Conservation (phyloP, 2,113 vertebrate genomes). For the Rhynchopsitta pachyrhyncha region DNA sequence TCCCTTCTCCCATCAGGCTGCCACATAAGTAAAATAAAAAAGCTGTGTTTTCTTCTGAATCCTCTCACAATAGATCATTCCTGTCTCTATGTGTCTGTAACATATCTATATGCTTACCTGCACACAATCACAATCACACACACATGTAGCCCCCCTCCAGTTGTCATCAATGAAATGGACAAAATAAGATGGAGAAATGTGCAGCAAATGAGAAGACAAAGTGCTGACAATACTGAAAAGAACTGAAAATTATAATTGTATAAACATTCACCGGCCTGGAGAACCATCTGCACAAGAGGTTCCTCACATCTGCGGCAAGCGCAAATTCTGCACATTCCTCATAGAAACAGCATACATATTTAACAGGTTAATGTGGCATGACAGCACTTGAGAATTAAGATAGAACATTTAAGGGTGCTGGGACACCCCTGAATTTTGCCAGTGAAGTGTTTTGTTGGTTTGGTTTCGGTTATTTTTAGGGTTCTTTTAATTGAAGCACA, state of each 20-base stretch:
- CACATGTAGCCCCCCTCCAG: rapidly evolving
- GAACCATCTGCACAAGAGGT: neutral
- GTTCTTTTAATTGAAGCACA: neutral
- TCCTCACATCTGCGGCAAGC: neutral
- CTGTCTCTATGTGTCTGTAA: neutral
- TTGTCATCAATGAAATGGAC: neutral
- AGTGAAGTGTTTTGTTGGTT: neutral
- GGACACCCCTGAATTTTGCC: neutral
- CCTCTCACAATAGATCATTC: neutral
- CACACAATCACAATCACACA: neutral
- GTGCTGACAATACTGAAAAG: neutral
- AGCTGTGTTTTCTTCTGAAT: neutral
- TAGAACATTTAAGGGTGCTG: neutral
- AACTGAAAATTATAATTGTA: neutral
- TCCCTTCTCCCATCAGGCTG: neutral
- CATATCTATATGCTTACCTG: neutral
- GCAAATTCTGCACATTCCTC: neutral
- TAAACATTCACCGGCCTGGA: neutral
- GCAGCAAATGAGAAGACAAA: neutral
- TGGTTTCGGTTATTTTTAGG: neutral
- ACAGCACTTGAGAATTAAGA: neutral
- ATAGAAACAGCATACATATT: neutral
- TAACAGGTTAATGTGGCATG: neutral
- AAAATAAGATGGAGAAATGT: neutral
- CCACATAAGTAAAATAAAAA: neutral